These are phyloP conservation scores for Drosophila truncata DNA, from an alignment of 1,140 invertebrate species.

Conservation along the genomic window DNA sequence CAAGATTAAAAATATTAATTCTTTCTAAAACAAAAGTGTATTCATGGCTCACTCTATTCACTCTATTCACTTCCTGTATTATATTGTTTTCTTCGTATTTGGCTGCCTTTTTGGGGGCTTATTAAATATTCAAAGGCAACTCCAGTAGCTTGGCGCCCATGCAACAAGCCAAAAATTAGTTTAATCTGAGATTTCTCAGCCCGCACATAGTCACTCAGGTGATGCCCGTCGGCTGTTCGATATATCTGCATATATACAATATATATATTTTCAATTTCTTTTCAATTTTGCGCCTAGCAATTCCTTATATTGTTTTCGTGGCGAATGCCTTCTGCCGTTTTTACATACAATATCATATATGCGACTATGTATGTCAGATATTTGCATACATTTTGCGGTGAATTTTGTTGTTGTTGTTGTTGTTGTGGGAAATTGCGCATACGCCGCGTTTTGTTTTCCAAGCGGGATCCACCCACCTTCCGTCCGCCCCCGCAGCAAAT, in stretches of 20 bases:
- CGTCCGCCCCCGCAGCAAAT: slow-evolving; percentile 44
- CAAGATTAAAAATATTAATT: too few relatives aligned
- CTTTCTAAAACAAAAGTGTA: not conserved
- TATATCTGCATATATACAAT: slow-evolving; percentile 60
- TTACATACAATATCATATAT: not conserved
- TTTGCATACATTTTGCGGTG: slow-evolving; percentile 73
- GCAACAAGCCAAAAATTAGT: slow-evolving; percentile 76
- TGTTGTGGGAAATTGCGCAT: slow-evolving; percentile 69
- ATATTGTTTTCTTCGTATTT: slow-evolving; percentile 19
- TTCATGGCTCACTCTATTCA: not conserved
- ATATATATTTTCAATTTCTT: slow-evolving; percentile 62
- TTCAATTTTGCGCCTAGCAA: slow-evolving; percentile 76
- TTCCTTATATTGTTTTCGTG: slow-evolving; percentile 72
- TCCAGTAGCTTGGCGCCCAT: slow-evolving; percentile 49
- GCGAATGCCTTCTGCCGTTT: slow-evolving; percentile 58
- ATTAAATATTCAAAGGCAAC: slow-evolving; percentile 78
- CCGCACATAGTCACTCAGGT: slow-evolving; percentile 45
- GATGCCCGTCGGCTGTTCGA: slow-evolving; percentile 62
- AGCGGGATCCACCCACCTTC: slow-evolving; percentile 30
- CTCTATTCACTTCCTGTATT: slow-evolving; percentile 19
- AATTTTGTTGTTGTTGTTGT: slow-evolving; percentile 59
- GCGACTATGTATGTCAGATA: slow-evolving; percentile 53
- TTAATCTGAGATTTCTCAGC: slow-evolving; percentile 74
- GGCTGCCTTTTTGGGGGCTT: slow-evolving; percentile 31
- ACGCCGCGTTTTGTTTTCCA: slow-evolving; percentile 79